Percentiles rank a stretch among this genome's conserved stretches.
Conservation (phyloP, 2,797 vertebrate species). For the Rhynchotus rufescens region DNA sequence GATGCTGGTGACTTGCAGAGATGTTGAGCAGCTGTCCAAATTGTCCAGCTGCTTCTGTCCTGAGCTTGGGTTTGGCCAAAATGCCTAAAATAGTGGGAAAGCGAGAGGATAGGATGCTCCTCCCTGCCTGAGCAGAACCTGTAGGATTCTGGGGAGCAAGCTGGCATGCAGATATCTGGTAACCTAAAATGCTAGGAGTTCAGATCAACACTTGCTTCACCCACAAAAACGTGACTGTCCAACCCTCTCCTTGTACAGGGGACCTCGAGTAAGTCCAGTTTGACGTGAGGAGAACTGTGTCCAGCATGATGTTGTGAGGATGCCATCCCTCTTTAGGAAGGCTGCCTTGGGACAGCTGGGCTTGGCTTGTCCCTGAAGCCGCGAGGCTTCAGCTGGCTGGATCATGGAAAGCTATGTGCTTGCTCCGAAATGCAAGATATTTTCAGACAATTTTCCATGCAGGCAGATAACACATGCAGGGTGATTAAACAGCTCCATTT, state of each 20-base stretch:
- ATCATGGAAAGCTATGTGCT: neutral
- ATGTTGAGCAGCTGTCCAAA: neutral
- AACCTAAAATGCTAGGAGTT: neutral
- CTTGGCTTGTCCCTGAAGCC: neutral
- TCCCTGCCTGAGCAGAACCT: neutral
- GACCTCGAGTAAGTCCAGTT: neutral
- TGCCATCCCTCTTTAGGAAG: neutral
- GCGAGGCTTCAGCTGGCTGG: neutral
- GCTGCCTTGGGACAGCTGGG: neutral
- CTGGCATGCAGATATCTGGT: neutral
- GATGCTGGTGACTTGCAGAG: rapidly evolving
- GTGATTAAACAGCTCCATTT: constrained; percentile 22
- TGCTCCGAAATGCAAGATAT: constrained; percentile 18
- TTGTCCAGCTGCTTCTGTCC: neutral
- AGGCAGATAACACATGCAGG: neutral
- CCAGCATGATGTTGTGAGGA: neutral
- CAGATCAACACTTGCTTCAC: neutral
- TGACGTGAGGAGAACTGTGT: neutral
- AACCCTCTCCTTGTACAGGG: rapidly evolving
- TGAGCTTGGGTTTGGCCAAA: neutral
- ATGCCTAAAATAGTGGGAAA: neutral
- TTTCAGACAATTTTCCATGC: constrained; percentile 30
- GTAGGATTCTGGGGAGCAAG: neutral
- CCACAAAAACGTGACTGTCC: neutral
- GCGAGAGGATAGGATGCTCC: neutral